phyloP scores from a whole-genome alignment of 2,113 vertebrate species.

The Calcarius ornatus region DNA sequence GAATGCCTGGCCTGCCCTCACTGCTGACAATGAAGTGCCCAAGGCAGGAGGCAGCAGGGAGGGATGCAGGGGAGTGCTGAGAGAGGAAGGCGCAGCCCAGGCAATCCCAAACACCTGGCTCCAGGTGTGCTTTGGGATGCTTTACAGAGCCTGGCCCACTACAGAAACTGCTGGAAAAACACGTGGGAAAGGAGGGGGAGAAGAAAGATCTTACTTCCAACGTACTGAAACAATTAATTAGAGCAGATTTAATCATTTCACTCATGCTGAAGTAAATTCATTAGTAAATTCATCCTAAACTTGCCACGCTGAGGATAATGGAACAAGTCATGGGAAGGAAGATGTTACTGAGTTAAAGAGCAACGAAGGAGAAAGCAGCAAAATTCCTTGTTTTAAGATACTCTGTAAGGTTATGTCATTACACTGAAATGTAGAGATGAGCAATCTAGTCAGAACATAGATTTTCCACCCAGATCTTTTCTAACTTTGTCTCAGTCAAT shows the following conservation, averaged over 20 bases:
- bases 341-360: not conserved
- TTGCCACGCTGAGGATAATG: not conserved
- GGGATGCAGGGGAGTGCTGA: not conserved
- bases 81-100: not conserved
- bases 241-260: not conserved
- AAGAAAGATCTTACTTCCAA: not conserved
- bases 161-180: not conserved
- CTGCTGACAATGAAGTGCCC: not conserved
- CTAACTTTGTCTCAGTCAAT: not conserved
- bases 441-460: not conserved
- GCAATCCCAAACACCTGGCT: not conserved
- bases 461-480: not conserved
- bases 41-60: not conserved
- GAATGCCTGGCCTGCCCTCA: not conserved
- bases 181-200: not conserved
- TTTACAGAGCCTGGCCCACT: not conserved
- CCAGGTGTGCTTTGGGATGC: not conserved
- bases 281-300: not conserved
- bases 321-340: slow-evolving; percentile 15
- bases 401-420: not conserved
- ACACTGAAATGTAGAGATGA: not conserved
- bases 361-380: not conserved
- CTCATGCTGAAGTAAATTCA: not conserved
- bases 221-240: not conserved
- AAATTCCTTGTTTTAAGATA: not conserved